Evolutionary conservation across 2,888 invertebrate species (phyloP), one percentile per base, ranked within the genome.

Genomic region (Argyra leucocephala): DNA sequence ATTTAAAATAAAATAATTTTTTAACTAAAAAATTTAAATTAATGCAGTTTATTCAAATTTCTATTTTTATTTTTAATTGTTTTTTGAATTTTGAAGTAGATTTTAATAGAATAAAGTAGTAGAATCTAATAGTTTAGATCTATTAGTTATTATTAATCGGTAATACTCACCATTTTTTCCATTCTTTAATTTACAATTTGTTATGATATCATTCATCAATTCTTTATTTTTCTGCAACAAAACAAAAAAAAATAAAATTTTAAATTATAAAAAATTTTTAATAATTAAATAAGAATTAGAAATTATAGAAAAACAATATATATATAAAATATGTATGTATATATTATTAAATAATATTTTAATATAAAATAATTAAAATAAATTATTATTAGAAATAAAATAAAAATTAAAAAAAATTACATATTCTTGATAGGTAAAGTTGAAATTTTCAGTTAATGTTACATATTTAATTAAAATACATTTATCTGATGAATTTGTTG

Each of bases 171-270:
- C 61, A 22, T 61, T 58, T 64, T 26, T 77, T 86, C 86, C 86
- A 80, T 86, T 86, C 81, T 86, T 86, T 69, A 86, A 77, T 78
- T 86, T 86, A 76, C 84, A 84, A 75, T 83, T 86, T 68, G 83
- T 82, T 63, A 87, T 83, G 71, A 89, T 82, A 73, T 88, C 88
- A 78, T 86, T 88, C 87, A 89, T 88, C 74, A 88, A 81, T 76
- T 88, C 88, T 77, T 87, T 88, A 79, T 89, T 88, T 81, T 88
- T 86, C 88, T 89, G 86, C 68, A 86, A 87, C 76, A 75, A 78
- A 74, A 74, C 65, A 66, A 65, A 62, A 65, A 69, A 60, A 68
- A 63, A 65, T 64, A 58, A 69, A 26, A 37, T 63, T 31, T 61
- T 59, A 62, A 61, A 62, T 48, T 26, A 64, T 22, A 4, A 4